Evolutionary conservation across 2,113 vertebrate species (phyloP).

Genomic region (Albula goreensis): DNA sequence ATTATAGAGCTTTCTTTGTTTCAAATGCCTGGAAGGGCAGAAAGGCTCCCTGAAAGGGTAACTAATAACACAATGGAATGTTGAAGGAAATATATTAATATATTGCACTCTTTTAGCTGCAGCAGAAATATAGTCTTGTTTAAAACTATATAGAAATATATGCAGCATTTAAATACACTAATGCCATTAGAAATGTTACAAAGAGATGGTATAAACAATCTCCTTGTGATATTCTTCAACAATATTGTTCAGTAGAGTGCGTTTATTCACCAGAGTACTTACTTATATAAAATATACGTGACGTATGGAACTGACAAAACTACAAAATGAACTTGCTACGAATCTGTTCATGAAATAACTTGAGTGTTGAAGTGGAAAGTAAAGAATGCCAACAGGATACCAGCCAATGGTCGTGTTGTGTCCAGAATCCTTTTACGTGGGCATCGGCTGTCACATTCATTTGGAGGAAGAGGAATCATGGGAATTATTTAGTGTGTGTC

Average conservation of each 20-base stretch:
- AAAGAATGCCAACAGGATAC: background rate
- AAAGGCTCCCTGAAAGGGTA: background rate
- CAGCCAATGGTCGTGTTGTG: conserved; percentile 1
- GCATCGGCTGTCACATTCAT: conserved; percentile 63
- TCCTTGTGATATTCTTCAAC: background rate
- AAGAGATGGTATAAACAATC: background rate
- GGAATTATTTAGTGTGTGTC: conserved; percentile 60
- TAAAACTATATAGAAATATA: background rate
- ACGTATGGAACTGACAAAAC: background rate
- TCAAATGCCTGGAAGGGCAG: background rate
- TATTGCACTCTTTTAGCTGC: background rate
- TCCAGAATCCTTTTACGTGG: conserved; percentile 51
- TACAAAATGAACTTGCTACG: background rate
- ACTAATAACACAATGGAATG: background rate
- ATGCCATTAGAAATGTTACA: background rate
- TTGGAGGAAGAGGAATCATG: conserved; percentile 51
- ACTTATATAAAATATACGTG: background rate
- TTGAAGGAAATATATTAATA: background rate
- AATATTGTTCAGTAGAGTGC: background rate
- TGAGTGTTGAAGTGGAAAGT: background rate
- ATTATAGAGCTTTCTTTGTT: background rate
- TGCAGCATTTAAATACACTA: background rate
- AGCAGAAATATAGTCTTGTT: background rate
- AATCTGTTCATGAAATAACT: background rate
- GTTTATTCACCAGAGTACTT: too few species aligned